Base-by-base conservation (phyloP, 2,797 vertebrate genomes). In the Danio albolineatus region DNA sequence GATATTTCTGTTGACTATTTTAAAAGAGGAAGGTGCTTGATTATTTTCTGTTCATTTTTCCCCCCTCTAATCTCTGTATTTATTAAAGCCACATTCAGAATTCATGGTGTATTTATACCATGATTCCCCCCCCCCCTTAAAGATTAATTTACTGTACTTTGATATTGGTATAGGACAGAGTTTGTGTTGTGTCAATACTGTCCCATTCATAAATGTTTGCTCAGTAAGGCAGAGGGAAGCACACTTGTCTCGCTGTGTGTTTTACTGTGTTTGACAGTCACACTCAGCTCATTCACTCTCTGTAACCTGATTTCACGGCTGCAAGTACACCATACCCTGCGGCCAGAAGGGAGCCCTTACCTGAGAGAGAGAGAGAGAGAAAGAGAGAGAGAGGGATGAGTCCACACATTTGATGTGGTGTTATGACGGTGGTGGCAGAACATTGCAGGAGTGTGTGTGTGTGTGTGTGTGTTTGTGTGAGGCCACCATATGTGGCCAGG, bases 401-500 rank as follows among this genome's bases (percentile, higher is more conserved):
- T 48, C 46, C 69, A 66, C 44, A 79, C 71, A 81, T 83, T 76
- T 84, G 76, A 84, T 76, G 70, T 43, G 60, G 41, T 56, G 76
- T 76, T 65, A 82, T 85, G 79, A 80, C 57, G 64, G 44, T 70
- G 48, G 56, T 76, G 73, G 73, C 57, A 76, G 76, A 83, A 79
- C 16, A 7, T 61, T n/a, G 43, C 61, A 36, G 53, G 49, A 60
- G 51, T 17, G 65, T 43, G 62, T 48, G 72, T 36, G 62, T 51
- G 62, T 51, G 81, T 59, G 56, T 39, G 41, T 76, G 38, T 41
- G 67, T 51, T 28, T 21, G 61, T 56, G 56, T 51, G 67, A 39
- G 61, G 71, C 78, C 60, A 71, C 72, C 88, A 90, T 89, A 91
- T 91, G 90, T 87, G 71, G 77, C 87, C 91, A 93, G 90, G 90